Evolutionary conservation across 2,797 vertebrate species (phyloP).

Genomic region (Naso thynnoides): DNA sequence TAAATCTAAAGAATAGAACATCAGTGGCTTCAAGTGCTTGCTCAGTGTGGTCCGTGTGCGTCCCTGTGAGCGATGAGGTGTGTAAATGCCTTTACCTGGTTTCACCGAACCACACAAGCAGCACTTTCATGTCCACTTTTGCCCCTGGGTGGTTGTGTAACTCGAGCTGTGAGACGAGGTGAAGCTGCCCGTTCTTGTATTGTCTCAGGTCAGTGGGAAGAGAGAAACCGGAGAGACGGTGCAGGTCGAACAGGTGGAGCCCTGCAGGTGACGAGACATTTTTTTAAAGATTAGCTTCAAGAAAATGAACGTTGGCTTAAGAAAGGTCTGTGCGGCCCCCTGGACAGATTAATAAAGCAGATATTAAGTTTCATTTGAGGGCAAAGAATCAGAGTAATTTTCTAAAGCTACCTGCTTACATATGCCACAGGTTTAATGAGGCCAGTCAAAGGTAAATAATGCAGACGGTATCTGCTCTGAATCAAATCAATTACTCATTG

Average conservation of each 20-base stretch:
- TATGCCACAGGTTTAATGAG: not conserved
- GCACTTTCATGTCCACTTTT: constrained; percentile 67
- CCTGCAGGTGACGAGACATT: constrained; percentile 70
- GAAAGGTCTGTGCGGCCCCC: constrained; percentile 31
- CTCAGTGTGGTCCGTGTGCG: not conserved
- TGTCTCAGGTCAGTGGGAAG: constrained; percentile 63
- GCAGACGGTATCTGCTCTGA: not conserved
- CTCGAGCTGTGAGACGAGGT: constrained; percentile 61
- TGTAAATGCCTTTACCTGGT: constrained; percentile 43
- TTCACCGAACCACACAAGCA: constrained; percentile 43
- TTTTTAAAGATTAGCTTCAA: constrained; percentile 69
- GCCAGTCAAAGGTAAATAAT: not conserved
- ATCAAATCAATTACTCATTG: not conserved
- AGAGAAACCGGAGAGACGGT: constrained; percentile 63
- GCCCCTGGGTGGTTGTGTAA: constrained; percentile 75
- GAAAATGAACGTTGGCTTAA: constrained; percentile 42
- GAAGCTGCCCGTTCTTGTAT: constrained; percentile 51
- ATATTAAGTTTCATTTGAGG: constrained; percentile 42
- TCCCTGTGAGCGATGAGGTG: constrained; percentile 17
- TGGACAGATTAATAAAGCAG: constrained; percentile 26
- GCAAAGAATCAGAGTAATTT: not conserved
- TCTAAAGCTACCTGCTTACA: not conserved
- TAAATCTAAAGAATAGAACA: constrained; percentile 10
- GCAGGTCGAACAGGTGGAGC: constrained; percentile 66
- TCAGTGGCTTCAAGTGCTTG: not conserved